These are phyloP conservation scores for Pristionchus mayeri DNA, from an alignment of 2,888 invertebrate species.

Conservation along the genomic window DNA sequence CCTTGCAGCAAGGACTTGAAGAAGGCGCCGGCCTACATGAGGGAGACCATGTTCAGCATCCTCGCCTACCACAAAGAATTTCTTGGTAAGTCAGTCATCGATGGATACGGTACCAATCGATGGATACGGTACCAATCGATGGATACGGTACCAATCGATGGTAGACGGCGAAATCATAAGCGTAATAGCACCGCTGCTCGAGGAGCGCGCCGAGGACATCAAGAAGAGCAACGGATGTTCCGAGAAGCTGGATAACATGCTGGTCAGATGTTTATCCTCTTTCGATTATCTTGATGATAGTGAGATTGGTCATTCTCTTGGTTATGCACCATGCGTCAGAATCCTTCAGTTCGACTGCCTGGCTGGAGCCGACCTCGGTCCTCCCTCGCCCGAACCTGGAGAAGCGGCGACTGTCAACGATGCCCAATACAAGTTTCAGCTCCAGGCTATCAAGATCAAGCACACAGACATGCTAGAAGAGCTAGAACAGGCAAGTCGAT, in stretches of 20 bases:
- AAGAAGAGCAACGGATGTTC: neutral
- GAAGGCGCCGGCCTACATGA: neutral
- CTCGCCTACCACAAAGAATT: constrained; percentile 59
- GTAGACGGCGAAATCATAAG: neutral
- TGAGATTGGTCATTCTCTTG: neutral
- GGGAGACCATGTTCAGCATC: constrained; percentile 51
- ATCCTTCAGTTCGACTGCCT: constrained; percentile 44
- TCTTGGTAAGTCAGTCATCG: constrained; percentile 59
- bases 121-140: too few relatives aligned
- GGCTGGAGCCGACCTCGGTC: constrained; percentile 38
- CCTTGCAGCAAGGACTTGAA: constrained; percentile 15
- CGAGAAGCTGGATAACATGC: constrained; percentile 44
- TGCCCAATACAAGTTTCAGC: constrained; percentile 7
- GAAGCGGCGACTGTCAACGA: neutral
- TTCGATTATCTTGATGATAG: neutral
- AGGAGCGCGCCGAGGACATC: neutral
- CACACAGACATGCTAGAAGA: constrained; percentile 27
- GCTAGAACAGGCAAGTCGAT: neutral
- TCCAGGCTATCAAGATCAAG: constrained; percentile 15
- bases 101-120: too few relatives aligned
- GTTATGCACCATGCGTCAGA: neutral
- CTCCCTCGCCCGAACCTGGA: constrained; percentile 40
- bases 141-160: too few relatives aligned
- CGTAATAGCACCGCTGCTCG: neutral
- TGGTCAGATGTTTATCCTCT: neutral